Evolutionary conservation across 2,113 vertebrate species (phyloP).

Genomic region (Pseudolaguvia tuberculata): DNA sequence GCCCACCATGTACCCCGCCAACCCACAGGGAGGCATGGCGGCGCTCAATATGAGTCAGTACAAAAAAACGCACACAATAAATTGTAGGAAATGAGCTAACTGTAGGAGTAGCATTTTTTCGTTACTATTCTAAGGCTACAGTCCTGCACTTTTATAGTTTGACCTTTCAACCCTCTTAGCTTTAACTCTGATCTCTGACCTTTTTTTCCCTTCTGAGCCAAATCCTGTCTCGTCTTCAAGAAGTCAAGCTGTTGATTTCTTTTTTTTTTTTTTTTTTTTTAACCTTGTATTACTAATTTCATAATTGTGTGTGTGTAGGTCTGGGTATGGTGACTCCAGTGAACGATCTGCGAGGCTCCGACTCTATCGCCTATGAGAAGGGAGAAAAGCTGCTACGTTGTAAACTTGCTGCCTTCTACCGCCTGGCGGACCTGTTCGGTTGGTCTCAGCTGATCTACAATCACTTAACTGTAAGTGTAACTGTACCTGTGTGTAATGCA

Average conservation of each 20-base stretch:
- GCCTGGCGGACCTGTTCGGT: constrained; percentile 89
- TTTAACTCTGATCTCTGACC: background rate
- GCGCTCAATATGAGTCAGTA: constrained; percentile 92
- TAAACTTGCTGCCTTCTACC: constrained; percentile 92
- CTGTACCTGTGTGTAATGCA: constrained; percentile 71
- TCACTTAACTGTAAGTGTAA: constrained; percentile 95
- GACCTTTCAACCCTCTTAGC: background rate
- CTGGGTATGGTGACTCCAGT: constrained; percentile 98
- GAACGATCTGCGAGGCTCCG: constrained; percentile 92
- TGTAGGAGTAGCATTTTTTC: background rate
- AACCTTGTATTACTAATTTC: background rate
- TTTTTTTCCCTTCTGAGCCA: background rate
- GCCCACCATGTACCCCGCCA: constrained; percentile 89
- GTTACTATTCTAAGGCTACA: background rate
- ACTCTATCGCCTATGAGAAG: constrained; percentile 96
- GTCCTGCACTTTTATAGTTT: no score
- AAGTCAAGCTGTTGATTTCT: background rate
- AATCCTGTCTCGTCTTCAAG: background rate
- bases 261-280: background rate
- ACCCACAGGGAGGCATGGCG: constrained; percentile 94
- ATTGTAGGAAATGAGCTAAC: background rate
- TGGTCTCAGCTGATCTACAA: constrained; percentile 99
- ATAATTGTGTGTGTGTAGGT: constrained; percentile 63
- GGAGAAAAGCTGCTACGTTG: constrained; percentile 92
- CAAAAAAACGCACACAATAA: background rate